Base-by-base conservation (phyloP, 2,888 invertebrate species). In the Heliconius aoede region DNA sequence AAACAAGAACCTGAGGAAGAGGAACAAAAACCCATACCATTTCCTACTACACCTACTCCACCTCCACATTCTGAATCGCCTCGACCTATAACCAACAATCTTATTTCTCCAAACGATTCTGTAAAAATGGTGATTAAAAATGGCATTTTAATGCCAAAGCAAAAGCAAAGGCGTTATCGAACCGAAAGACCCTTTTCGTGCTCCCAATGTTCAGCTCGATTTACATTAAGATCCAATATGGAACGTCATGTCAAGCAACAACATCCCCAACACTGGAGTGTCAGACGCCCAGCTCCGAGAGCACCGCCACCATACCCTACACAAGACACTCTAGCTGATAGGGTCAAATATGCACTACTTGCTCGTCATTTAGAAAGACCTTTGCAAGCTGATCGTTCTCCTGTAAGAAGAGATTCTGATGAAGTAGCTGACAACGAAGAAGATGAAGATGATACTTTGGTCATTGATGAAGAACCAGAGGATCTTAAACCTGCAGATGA, bases 211-310 rank as follows among this genome's bases (percentile, higher is more conserved):
- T 97, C 97, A 0, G 98, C 98, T 0, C 95, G 97, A 73, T 99
- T 99, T 85, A 98, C 98, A 0, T 92, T 98, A 18, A 95, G 98
- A n/a, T 98, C 98, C 15, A 98, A 99, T 84, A 98, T 98, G 98
- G 98, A 98, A 88, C 95, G 98, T 0, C 99, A 99, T 84, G 97
- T 98, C 4, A 98, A 98, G 86, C 98, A 98, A 84, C 98, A 98
- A 83, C 99, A 99, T 92, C 98, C 98, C 0, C 97, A 98, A 80
- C 97, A 96, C 86, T 98, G 98, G 97, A 97, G 97, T 73, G 97
- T 97, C 80, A 94, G 97, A 61, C 96, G 97, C 83, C 94, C 95
- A 18, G 85, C 93, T 0, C 90, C 93, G 0, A 87, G 95, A 78
- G 93, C 94, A 2, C 94, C 87, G 24, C 91, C 92, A 4, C 94